Conservation (phyloP, 1,140 invertebrate genomes). For the Cydia fagiglandana region DNA sequence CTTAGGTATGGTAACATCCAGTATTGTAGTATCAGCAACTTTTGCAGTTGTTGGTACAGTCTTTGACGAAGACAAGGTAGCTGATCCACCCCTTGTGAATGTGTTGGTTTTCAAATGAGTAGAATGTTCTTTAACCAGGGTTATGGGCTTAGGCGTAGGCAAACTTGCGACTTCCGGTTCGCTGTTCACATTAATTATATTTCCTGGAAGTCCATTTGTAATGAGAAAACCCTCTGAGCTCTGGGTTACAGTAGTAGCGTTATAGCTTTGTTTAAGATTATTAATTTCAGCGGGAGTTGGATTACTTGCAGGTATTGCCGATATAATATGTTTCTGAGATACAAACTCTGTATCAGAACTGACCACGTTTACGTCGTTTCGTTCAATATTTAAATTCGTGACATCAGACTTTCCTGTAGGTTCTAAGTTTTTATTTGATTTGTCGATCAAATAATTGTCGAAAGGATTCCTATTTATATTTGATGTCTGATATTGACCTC, state of each 20-base stretch:
- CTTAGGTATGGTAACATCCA: neutral
- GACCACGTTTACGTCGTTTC: neutral
- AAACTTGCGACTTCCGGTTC: neutral
- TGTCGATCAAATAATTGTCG: neutral
- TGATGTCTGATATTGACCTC: no score
- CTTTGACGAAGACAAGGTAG: neutral
- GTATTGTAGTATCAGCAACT: neutral
- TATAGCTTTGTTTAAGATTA: neutral
- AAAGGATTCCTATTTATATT: neutral
- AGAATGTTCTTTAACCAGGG: no score
- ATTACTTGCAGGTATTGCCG: neutral
- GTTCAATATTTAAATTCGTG: neutral
- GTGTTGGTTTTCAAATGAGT: neutral
- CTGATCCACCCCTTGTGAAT: neutral
- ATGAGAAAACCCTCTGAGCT: no score
- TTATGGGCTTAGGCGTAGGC: neutral
- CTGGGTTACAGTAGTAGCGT: neutral
- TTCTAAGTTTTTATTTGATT: neutral
- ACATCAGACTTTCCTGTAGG: neutral
- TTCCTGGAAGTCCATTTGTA: neutral
- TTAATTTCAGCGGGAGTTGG: neutral
- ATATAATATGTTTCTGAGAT: neutral
- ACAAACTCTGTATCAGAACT: neutral
- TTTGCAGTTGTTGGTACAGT: neutral
- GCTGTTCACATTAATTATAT: neutral